phyloP scores from a whole-genome alignment of 2,888 invertebrate species.

The Chrysolina oricalcia region DNA sequence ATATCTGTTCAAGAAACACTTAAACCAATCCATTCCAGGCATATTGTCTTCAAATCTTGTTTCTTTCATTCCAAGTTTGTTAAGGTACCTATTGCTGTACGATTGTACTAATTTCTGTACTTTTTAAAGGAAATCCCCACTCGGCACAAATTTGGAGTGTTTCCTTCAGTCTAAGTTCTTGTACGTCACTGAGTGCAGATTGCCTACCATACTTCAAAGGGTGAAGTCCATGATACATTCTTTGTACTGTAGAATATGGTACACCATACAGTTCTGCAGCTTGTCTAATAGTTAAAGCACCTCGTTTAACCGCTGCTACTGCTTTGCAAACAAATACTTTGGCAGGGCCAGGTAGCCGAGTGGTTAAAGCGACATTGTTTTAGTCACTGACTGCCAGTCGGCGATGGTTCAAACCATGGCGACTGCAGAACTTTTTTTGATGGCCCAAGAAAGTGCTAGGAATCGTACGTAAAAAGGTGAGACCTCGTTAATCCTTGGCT shows the following conservation, averaged over 20 bases:
- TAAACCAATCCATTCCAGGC: constrained; percentile 35
- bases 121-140: constrained; percentile 43
- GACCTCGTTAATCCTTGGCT: no score
- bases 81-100: constrained; percentile 39
- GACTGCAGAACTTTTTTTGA: no score
- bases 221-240: constrained; percentile 31
- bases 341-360: no score
- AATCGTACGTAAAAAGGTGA: no score
- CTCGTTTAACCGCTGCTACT: constrained; percentile 36
- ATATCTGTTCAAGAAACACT: constrained; percentile 23
- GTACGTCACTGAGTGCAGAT: constrained; percentile 1
- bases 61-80: constrained; percentile 35
- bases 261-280: constrained; percentile 42
- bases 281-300: constrained; percentile 27
- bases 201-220: constrained; percentile 32
- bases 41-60: constrained; percentile 36
- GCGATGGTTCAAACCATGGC: no score
- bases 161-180: constrained; percentile 23
- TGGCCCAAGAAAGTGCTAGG: no score
- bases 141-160: constrained; percentile 32
- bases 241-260: constrained; percentile 37
- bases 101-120: constrained; percentile 31
- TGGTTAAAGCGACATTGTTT: no score
- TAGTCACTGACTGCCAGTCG: no score
- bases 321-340: constrained; percentile 29